Base-by-base conservation (phyloP, 2,797 vertebrate genomes). In the Helicolenus hilgendorfi region DNA sequence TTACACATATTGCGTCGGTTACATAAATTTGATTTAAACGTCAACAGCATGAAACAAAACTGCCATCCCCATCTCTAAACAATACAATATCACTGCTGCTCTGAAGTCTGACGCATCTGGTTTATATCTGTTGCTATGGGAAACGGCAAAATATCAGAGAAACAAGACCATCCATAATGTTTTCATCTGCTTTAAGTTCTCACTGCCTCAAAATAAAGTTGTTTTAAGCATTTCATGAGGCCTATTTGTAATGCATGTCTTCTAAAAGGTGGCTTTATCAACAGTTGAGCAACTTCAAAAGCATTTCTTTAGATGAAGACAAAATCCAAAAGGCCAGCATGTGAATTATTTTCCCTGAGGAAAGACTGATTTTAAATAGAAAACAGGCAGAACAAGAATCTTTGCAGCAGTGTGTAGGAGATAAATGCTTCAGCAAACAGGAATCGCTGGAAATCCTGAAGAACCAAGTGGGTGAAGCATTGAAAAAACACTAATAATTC, bases 41-140 rank as follows among this genome's bases (percentile, higher is more conserved):
- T 45, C 18, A 36, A 55, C n/a, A 31, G 10, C 14, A 56, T 35
- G 11, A 87, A 70, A 81, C 18, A 2, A 72, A 86, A 85, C 31
- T 5, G 11, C 20, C 33, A 63, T 56, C 9, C 11, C 2, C 24
- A 41, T 73, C 36, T 27, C 18, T 41, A 75, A 85, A 79, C 41
- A 89, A 69, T 11, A 85, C 20, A 87, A 74, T 59, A 77, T 58
- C 3, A 29, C 55, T 58, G 67, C 63, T 80, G 49, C 49, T n/a
- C 20, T 55, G 13, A 86, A 58, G 56, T 82, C 14, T 35, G 22
- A 36, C 68, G 29, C 90, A 92, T 91, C 91, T 89, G 79, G 81
- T 84, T 83, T 87, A 9, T 70, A 83, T 81, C 33, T 69, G 79
- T 80, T 86, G 77, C 85, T 67, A 79, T 24, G 63, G 53, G 11